Conservation (phyloP, 2,113 vertebrate genomes). For the Maccullochella peelii region DNA sequence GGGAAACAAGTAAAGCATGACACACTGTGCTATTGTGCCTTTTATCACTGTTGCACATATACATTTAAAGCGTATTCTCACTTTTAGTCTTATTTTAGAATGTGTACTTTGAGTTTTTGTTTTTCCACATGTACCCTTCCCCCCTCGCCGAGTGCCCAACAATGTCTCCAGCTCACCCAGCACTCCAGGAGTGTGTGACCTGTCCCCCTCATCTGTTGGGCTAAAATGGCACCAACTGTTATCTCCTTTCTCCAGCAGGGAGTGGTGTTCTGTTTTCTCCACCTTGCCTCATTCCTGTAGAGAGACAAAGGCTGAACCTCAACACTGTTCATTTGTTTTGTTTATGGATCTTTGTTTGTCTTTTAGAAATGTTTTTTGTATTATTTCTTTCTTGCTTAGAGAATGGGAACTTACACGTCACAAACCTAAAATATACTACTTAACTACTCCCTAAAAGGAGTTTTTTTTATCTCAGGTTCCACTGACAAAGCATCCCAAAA, state of each 20-base stretch:
- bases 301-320: slow-evolving; percentile 76
- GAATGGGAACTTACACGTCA: slow-evolving; percentile 72
- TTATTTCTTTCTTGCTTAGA: slow-evolving; percentile 64
- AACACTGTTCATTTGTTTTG: slow-evolving; percentile 71
- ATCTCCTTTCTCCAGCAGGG: slow-evolving; percentile 72
- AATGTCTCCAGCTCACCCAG: slow-evolving; percentile 38
- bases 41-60: slow-evolving; percentile 81
- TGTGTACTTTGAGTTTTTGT: slow-evolving; percentile 52
- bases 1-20: slow-evolving; percentile 78
- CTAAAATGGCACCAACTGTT: slow-evolving; percentile 72
- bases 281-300: slow-evolving; percentile 69
- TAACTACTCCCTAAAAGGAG: slow-evolving; percentile 79
- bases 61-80: slow-evolving; percentile 67
- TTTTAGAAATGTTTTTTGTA: slow-evolving; percentile 61
- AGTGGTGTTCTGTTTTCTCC: slow-evolving; percentile 64
- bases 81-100: slow-evolving; percentile 70
- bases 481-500: slow-evolving; percentile 83
- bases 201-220: slow-evolving; percentile 45
- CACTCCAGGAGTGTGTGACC: slow-evolving; percentile 44
- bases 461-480: slow-evolving; percentile 87
- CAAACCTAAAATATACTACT: slow-evolving; percentile 79
- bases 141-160: slow-evolving; percentile 28
- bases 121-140: slow-evolving; percentile 22
- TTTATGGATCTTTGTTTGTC: slow-evolving; percentile 68
- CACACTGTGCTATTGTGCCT: slow-evolving; percentile 84